These are phyloP conservation scores for Allobates femoralis DNA, from an alignment of 2,797 vertebrate genomes.

Conservation along the genomic window DNA sequence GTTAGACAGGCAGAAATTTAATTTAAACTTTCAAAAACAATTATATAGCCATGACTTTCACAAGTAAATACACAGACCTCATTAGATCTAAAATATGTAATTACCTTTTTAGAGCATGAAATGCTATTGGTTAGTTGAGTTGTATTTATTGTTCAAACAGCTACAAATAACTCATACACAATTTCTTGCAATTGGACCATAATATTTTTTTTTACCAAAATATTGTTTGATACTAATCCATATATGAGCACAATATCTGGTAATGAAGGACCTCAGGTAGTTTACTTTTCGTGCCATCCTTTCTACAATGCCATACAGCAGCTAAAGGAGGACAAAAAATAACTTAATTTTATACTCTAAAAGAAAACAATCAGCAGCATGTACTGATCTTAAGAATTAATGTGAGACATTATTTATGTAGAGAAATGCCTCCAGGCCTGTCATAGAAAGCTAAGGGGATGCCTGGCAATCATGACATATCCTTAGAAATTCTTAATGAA, in stretches of 20 bases:
- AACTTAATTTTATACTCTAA: constrained; percentile 71
- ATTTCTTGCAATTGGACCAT: constrained; percentile 64
- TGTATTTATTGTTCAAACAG: not conserved
- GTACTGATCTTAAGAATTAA: constrained; percentile 75
- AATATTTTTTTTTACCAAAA: constrained; percentile 75
- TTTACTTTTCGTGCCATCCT: constrained; percentile 74
- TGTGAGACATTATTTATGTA: constrained; percentile 66
- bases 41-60: no score
- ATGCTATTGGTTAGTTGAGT: not conserved
- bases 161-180: not conserved
- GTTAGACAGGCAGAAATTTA: no score
- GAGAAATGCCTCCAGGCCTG: constrained; percentile 70
- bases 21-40: no score
- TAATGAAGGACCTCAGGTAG: constrained; percentile 44
- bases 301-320: constrained; percentile 82
- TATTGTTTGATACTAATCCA: constrained; percentile 68
- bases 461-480: constrained; percentile 68
- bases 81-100: no score
- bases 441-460: constrained; percentile 68
- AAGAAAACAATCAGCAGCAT: constrained; percentile 76
- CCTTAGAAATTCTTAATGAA: constrained; percentile 66
- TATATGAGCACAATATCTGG: not conserved
- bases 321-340: constrained; percentile 73
- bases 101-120: no score
- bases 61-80: no score